Conservation (phyloP, 2,888 invertebrate species). For the Parnassius apollo region DNA sequence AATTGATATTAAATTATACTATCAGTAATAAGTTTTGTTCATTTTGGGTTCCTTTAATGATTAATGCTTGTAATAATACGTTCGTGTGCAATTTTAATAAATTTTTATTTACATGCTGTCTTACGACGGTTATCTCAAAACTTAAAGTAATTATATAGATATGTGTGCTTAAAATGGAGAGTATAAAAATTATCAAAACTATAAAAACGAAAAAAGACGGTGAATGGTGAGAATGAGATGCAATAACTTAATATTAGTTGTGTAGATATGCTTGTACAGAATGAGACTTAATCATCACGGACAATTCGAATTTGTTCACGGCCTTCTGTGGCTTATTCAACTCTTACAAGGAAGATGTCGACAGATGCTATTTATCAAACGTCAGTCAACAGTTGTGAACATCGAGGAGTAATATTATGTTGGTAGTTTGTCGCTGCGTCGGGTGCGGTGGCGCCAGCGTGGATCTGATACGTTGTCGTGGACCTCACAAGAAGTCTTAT, state of each 20-base stretch:
- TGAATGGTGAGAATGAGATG: too few species aligned
- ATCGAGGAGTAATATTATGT: conserved; percentile 42
- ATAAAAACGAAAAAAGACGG: too few species aligned
- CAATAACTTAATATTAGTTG: background rate
- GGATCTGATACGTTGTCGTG: conserved; percentile 41
- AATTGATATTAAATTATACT: conserved; percentile 9
- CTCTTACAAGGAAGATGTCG: conserved; percentile 60
- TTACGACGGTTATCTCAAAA: too few species aligned
- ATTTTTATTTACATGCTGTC: too few species aligned
- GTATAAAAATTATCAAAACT: too few species aligned
- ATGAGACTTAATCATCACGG: background rate
- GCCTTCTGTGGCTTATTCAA: conserved; percentile 57
- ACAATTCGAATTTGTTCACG: conserved; percentile 40
- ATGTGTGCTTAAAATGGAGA: too few species aligned
- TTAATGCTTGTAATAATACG: background rate
- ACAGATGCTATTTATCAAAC: conserved; percentile 61
- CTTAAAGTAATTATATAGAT: too few species aligned
- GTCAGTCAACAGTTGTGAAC: conserved; percentile 52
- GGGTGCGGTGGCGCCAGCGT: conserved; percentile 56
- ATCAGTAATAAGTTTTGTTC: background rate
- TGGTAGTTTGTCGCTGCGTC: conserved; percentile 43
- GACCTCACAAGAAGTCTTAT: conserved; percentile 73
- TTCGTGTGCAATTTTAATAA: too few species aligned
- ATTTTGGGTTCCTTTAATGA: background rate
- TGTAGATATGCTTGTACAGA: background rate